These are phyloP conservation scores for Dryocosmus kuriphilus DNA, from an alignment of 2,888 invertebrate species.

Conservation along the genomic window DNA sequence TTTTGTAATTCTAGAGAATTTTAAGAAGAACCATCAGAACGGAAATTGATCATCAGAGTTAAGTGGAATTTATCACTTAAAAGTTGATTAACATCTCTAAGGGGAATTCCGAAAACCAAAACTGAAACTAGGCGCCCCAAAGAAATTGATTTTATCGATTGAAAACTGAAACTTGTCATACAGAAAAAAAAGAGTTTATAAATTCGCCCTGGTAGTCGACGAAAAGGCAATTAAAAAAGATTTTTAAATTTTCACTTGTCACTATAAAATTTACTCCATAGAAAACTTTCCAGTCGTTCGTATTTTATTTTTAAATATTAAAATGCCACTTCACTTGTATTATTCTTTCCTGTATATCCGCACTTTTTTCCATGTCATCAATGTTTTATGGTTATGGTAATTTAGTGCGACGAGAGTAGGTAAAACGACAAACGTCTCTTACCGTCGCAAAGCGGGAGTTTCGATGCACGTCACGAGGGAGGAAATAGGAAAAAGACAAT, in stretches of 20 bases:
- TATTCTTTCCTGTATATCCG: constrained; percentile 22
- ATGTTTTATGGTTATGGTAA: constrained; percentile 22
- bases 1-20: background rate
- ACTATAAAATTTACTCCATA: constrained; percentile 35
- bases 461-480: constrained; percentile 52
- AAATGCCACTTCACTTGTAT: constrained; percentile 28
- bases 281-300: constrained; percentile 24
- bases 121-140: background rate
- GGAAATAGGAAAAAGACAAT: constrained; percentile 49
- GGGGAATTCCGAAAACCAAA: background rate
- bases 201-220: background rate
- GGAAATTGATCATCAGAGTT: background rate
- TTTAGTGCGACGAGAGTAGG: constrained; percentile 5
- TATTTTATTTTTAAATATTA: constrained; percentile 32
- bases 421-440: constrained; percentile 45
- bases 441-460: constrained; percentile 53
- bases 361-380: constrained; percentile 26
- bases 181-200: background rate
- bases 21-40: background rate
- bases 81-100: background rate
- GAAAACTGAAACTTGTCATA: background rate
- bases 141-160: background rate
- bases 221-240: constrained; percentile 25
- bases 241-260: constrained; percentile 26
- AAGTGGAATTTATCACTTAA: background rate